Evolutionary conservation across 2,113 vertebrate species (phyloP).

Genomic region (Ammodytes dubius): DNA sequence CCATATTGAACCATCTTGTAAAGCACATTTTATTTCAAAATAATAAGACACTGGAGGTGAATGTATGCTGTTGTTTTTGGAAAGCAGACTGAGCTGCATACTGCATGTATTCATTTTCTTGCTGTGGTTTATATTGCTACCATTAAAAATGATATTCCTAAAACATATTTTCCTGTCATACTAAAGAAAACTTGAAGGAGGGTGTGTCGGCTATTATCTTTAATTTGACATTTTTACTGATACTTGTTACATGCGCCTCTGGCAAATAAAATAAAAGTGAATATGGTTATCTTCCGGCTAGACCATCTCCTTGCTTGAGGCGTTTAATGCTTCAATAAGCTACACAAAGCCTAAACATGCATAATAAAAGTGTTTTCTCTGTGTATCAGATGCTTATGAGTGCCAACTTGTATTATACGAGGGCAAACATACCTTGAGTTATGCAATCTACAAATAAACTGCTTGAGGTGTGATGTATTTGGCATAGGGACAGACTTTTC

Average conservation of each 20-base stretch:
- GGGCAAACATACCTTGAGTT: conserved; percentile 3
- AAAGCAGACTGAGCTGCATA: background rate
- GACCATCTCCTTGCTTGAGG: background rate
- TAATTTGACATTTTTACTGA: background rate
- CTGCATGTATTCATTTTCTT: background rate
- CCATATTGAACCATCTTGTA: background rate
- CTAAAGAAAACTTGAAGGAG: background rate
- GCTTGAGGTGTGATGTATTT: conserved; percentile 39
- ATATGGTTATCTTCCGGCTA: conserved; percentile 12
- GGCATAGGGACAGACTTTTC: conserved; percentile 21
- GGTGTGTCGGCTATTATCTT: background rate
- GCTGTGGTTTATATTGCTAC: background rate
- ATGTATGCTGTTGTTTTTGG: background rate
- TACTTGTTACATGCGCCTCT: background rate
- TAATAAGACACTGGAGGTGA: background rate
- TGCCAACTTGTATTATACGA: conserved; percentile 12
- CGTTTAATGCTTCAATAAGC: conserved; percentile 17
- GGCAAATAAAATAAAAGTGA: background rate
- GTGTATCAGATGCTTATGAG: conserved; percentile 10
- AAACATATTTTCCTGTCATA: background rate
- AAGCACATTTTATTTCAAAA: conserved; percentile 16
- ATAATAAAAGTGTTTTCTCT: conserved; percentile 5
- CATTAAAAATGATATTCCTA: background rate
- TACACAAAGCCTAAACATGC: background rate
- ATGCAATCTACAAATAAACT: conserved; percentile 11